Percentiles rank a stretch among this genome's conserved stretches.
These are phyloP conservation scores for Paradoxurus hermaphroditus DNA, from an alignment of 2,113 vertebrate species.

Conservation along the genomic window DNA sequence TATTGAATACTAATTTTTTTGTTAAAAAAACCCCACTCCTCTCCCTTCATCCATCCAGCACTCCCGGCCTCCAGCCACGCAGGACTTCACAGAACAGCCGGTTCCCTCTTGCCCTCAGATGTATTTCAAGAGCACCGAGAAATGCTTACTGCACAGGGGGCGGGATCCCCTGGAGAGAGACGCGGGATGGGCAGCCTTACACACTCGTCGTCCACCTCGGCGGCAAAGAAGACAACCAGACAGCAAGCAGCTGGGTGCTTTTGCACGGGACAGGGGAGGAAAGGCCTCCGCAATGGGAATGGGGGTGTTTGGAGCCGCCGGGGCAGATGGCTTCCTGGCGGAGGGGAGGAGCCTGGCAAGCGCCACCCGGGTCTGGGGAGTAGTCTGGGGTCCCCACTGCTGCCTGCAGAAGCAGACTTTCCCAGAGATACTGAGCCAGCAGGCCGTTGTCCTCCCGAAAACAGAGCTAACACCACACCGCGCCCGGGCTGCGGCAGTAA, in stretches of 20 bases:
- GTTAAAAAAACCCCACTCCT: background rate
- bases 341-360: background rate
- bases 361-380: background rate
- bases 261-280: background rate
- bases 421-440: background rate
- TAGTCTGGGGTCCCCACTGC: background rate
- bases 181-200: no score
- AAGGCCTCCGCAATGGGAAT: background rate
- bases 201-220: background rate
- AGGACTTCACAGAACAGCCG: background rate
- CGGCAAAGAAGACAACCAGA: background rate
- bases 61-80: background rate
- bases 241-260: rapidly evolving
- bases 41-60: background rate
- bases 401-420: background rate
- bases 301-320: background rate
- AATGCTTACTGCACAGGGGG: background rate
- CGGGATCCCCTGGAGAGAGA: background rate
- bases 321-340: background rate
- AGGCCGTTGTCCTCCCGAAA: background rate
- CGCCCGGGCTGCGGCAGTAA: background rate
- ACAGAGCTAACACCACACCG: no score
- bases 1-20: background rate
- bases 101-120: background rate
- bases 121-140: background rate